Conservation (phyloP, 2,113 vertebrate species). For the Falco punctatus region DNA sequence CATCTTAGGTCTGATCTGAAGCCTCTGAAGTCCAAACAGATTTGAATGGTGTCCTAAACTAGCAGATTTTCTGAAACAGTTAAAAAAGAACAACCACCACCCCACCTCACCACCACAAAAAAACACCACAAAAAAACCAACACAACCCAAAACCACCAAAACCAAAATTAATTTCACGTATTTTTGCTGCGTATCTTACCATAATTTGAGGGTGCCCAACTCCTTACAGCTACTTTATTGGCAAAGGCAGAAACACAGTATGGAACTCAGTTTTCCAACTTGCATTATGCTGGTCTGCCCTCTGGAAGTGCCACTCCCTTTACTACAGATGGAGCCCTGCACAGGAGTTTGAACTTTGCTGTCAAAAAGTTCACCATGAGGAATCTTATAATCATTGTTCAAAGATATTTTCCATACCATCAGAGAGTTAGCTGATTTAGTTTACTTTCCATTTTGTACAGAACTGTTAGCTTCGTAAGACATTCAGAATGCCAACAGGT, state of each 20-base stretch:
- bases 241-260: neutral
- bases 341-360: neutral
- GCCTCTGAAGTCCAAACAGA: neutral
- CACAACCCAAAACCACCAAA: neutral
- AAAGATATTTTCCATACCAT: neutral
- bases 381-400: neutral
- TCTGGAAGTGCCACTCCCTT: neutral
- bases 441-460: neutral
- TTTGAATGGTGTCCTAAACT: neutral
- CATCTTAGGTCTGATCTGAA: neutral
- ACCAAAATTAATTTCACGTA: neutral
- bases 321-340: neutral
- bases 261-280: neutral
- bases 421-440: neutral
- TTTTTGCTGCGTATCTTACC: neutral
- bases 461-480: neutral
- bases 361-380: neutral
- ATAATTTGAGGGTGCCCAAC: neutral
- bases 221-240: neutral
- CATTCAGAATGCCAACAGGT: neutral
- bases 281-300: neutral
- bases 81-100: neutral
- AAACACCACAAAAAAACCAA: neutral
- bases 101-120: rapidly evolving
- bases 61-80: neutral